phyloP scores from a whole-genome alignment of 2,113 vertebrate species.

The Clarias batrachus region DNA sequence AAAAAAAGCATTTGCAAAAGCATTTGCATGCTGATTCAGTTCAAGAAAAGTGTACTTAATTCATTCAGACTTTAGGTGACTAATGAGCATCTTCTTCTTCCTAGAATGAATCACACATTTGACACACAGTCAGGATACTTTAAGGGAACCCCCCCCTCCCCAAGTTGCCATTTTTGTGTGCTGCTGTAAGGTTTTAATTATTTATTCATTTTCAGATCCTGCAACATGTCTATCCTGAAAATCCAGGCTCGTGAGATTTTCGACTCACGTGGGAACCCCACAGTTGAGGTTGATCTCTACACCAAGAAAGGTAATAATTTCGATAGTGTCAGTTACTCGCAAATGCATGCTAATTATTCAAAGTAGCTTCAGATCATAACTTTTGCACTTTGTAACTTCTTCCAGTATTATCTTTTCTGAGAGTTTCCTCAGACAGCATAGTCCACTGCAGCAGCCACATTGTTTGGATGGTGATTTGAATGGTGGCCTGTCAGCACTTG shows the following conservation, averaged over 20 bases:
- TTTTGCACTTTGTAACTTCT: background rate
- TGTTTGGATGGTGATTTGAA: background rate
- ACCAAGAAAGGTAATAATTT: conserved; percentile 84
- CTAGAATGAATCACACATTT: background rate
- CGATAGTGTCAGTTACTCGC: background rate
- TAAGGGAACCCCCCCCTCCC: too few species aligned
- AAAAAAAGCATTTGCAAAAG: too few species aligned
- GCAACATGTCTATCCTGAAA: conserved; percentile 90
- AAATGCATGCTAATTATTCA: background rate
- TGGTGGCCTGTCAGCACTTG: background rate
- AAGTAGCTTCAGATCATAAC: background rate
- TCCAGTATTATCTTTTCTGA: background rate
- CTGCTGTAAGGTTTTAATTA: background rate
- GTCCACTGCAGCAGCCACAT: background rate
- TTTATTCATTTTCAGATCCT: conserved; percentile 64
- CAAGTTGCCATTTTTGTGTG: background rate
- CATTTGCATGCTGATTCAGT: conserved; percentile 2
- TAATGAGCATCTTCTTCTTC: background rate
- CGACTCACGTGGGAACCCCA: conserved; percentile 98
- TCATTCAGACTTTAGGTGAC: background rate
- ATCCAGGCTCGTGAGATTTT: conserved; percentile 90
- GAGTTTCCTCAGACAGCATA: background rate
- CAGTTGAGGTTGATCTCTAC: conserved; percentile 91
- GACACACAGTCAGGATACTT: background rate
- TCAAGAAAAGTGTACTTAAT: background rate